A percentile compares a stretch with the other conserved stretches of the same genome.
phyloP scores from a whole-genome alignment of 2,797 vertebrate species.

The Dendrocincla tyrannina region DNA sequence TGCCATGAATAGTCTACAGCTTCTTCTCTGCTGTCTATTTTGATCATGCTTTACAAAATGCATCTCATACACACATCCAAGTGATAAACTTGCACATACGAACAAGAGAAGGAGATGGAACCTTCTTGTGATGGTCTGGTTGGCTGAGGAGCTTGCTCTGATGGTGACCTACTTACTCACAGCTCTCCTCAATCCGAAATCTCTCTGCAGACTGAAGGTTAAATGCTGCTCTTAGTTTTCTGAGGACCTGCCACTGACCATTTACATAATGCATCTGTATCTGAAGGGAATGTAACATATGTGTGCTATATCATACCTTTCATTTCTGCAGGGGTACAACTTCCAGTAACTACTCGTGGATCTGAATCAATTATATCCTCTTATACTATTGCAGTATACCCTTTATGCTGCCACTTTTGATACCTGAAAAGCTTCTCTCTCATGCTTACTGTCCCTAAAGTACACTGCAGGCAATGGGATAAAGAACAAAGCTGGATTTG shows the following conservation, averaged over 20 bases:
- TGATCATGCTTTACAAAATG: conserved; percentile 53
- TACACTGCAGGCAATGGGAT: conserved; percentile 11
- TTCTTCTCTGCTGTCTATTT: conserved; percentile 53
- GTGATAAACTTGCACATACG: conserved; percentile 47
- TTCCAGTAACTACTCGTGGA: not conserved
- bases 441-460: conserved; percentile 37
- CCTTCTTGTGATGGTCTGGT: not conserved
- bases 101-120: conserved; percentile 40
- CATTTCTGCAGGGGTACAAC: not conserved
- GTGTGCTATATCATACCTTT: not conserved
- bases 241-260: not conserved
- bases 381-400: not conserved
- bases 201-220: not conserved
- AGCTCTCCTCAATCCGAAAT: not conserved
- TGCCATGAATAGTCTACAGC: conserved; percentile 48
- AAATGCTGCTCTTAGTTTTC: not conserved
- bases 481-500: conserved; percentile 66
- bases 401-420: conserved; percentile 20
- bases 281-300: not conserved
- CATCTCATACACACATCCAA: conserved; percentile 42
- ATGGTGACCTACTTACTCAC: conserved; percentile 40
- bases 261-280: not conserved
- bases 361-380: not conserved
- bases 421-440: conserved; percentile 53
- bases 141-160: conserved; percentile 30